Percentiles rank a stretch among this genome's conserved stretches.
Conservation (phyloP, 2,113 vertebrate genomes). For the Lynx canadensis region DNA sequence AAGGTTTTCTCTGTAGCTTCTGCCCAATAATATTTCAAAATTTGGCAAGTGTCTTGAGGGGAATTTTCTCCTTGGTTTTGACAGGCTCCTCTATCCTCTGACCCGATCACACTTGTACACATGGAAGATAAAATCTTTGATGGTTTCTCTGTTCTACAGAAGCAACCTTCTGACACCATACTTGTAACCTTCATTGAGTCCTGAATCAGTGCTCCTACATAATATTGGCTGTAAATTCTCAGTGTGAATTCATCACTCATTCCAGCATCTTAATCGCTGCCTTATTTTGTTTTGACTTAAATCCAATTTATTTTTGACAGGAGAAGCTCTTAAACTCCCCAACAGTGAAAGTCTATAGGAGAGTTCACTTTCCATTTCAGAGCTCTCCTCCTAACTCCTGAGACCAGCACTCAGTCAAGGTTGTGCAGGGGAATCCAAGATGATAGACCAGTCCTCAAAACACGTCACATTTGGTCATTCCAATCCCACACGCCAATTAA, state of each 20-base stretch:
- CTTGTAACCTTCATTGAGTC: background rate
- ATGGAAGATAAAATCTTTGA: background rate
- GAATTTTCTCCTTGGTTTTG: background rate
- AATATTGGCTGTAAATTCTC: background rate
- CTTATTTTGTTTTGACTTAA: background rate
- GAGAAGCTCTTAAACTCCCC: background rate
- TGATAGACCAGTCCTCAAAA: background rate
- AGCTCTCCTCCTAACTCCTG: background rate
- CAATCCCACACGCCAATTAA: background rate
- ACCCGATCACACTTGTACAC: background rate
- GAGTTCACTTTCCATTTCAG: background rate
- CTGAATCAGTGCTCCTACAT: background rate
- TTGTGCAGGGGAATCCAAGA: background rate
- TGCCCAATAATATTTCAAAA: background rate
- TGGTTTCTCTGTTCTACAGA: background rate
- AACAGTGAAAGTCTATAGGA: background rate
- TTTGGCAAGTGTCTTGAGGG: background rate
- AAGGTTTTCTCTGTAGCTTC: background rate
- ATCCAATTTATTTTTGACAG: background rate
- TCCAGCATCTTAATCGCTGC: background rate
- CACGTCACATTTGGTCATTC: background rate
- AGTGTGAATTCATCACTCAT: background rate
- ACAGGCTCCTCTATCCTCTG: background rate
- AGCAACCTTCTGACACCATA: background rate
- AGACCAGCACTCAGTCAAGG: background rate